phyloP scores from a whole-genome alignment of 1,140 invertebrate genomes.

The Drosophila quadrilineata region DNA sequence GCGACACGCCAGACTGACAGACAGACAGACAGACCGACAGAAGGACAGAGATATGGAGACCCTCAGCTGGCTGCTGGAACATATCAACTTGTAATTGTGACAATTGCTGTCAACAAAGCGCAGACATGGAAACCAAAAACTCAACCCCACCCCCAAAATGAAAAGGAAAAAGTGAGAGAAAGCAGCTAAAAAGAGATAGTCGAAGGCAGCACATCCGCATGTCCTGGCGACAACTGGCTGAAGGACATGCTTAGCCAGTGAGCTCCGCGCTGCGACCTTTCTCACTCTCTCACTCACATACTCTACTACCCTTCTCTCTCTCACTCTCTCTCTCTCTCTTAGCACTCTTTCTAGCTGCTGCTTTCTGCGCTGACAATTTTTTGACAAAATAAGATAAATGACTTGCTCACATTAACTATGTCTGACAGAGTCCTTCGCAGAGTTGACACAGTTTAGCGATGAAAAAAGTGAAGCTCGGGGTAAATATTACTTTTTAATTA shows the following conservation, averaged over 20 bases:
- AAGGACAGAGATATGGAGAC: slow-evolving; percentile 5
- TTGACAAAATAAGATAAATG: slow-evolving; percentile 79
- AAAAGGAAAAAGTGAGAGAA: neutral
- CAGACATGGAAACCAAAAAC: slow-evolving; percentile 10
- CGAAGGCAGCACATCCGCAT: neutral
- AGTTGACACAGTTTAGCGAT: neutral
- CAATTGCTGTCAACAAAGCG: slow-evolving; percentile 75
- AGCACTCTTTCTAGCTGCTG: neutral
- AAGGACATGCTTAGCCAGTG: slow-evolving; percentile 57
- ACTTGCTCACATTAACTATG: slow-evolving; percentile 38
- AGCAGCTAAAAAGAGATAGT: neutral
- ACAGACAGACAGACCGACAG: slow-evolving; percentile 1
- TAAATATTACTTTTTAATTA: no score
- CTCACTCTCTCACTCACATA: neutral
- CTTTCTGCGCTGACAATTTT: slow-evolving; percentile 61
- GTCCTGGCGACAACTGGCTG: slow-evolving; percentile 35
- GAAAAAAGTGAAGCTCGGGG: neutral
- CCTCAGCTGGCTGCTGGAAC: slow-evolving; percentile 61
- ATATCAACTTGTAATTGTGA: slow-evolving; percentile 80
- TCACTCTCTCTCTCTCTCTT: neutral
- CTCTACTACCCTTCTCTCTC: slow-evolving; percentile 17
- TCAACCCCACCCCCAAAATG: slow-evolving; percentile 2
- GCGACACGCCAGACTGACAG: slow-evolving; percentile 45
- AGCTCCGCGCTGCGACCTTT: slow-evolving; percentile 33
- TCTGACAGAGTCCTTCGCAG: neutral